These are phyloP conservation scores for Eupithecia abbreviata DNA, from an alignment of 2,888 invertebrate genomes.

Conservation along the genomic window DNA sequence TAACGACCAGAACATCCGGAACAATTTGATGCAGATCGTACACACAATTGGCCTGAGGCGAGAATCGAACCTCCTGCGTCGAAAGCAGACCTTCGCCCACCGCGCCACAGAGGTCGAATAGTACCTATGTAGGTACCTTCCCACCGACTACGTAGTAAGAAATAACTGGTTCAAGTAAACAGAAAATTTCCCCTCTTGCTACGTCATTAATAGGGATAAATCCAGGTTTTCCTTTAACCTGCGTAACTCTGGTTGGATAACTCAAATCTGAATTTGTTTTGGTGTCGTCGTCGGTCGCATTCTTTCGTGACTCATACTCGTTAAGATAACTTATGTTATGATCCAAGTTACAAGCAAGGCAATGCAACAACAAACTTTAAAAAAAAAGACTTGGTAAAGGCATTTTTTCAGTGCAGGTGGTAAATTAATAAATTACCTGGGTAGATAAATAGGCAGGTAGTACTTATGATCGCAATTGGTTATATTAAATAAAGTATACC, in stretches of 20 bases:
- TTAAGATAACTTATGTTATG: background rate
- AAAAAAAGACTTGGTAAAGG: background rate
- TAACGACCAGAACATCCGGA: no score
- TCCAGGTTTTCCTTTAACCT: background rate
- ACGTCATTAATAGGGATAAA: background rate
- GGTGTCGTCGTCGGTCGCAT: conserved; percentile 16
- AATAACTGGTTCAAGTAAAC: background rate
- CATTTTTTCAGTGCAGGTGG: background rate
- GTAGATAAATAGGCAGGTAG: background rate
- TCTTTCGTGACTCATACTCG: conserved; percentile 22
- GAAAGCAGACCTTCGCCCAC: no score
- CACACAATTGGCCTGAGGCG: no score
- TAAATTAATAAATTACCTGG: background rate
- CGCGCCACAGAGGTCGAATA: no score
- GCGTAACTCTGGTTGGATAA: background rate
- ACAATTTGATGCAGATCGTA: no score
- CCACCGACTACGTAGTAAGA: background rate
- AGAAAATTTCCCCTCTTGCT: background rate
- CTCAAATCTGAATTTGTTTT: conserved; percentile 23
- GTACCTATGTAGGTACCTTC: background rate
- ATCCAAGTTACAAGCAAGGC: background rate
- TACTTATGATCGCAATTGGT: background rate
- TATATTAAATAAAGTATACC: background rate
- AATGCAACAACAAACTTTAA: background rate
- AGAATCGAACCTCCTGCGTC: no score